Conservation (phyloP, 1,140 invertebrate species). For the Drosophila parvula region DNA sequence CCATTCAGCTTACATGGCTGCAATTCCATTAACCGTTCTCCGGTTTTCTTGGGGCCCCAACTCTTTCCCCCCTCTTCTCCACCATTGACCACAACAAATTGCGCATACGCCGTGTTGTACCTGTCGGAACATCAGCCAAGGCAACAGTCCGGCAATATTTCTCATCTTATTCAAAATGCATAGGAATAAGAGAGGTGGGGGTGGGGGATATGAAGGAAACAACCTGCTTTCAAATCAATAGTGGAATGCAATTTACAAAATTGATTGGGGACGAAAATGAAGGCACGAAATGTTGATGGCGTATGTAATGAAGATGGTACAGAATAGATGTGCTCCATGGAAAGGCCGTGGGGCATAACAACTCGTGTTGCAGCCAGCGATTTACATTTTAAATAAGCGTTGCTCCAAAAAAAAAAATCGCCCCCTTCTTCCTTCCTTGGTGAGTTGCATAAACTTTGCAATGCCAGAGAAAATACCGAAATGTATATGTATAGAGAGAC, state of each 20-base stretch:
- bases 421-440: background rate
- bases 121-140: constrained; percentile 19
- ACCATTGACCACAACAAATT: constrained; percentile 55
- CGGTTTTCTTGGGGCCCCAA: constrained; percentile 6
- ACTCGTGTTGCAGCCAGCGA: constrained; percentile 47
- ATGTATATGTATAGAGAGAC: constrained; percentile 24
- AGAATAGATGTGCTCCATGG: constrained; percentile 17
- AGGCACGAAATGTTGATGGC: constrained; percentile 15
- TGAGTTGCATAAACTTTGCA: constrained; percentile 40
- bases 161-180: constrained; percentile 53
- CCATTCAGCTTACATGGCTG: constrained; percentile 18
- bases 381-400: constrained; percentile 69
- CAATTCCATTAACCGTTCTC: constrained; percentile 49
- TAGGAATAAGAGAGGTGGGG: background rate
- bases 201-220: constrained; percentile 9
- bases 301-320: constrained; percentile 20
- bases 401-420: constrained; percentile 1
- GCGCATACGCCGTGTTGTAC: constrained; percentile 41
- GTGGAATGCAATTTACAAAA: constrained; percentile 74
- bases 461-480: constrained; percentile 23
- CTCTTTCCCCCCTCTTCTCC: background rate
- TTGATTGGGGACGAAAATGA: constrained; percentile 65
- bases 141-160: constrained; percentile 44
- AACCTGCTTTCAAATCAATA: constrained; percentile 71
- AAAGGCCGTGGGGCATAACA: constrained; percentile 47